Percentiles rank a stretch among this genome's conserved stretches.
These are phyloP conservation scores for Corynorhinus townsendii DNA, from an alignment of 2,113 vertebrate species.

Conservation along the genomic window DNA sequence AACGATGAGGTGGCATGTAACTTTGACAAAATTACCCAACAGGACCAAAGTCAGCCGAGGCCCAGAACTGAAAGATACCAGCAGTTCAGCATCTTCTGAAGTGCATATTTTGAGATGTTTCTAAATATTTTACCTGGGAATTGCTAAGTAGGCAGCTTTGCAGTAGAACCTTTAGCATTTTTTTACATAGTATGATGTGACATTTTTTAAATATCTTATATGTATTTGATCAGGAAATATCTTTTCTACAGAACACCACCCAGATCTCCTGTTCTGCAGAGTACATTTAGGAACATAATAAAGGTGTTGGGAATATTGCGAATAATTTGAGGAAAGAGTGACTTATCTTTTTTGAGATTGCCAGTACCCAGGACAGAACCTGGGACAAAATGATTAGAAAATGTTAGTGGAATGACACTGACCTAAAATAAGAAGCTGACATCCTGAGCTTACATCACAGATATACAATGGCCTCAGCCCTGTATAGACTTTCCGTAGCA, in stretches of 20 bases:
- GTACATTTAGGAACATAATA: neutral
- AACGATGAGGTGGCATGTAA: slow-evolving; percentile 26
- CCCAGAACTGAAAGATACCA: neutral
- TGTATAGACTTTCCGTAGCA: neutral
- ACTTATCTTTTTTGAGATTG: neutral
- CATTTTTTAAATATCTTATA: neutral
- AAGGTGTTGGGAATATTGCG: neutral
- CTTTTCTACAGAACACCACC: neutral
- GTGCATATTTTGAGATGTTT: neutral
- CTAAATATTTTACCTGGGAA: slow-evolving; percentile 5
- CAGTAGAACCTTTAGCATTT: neutral
- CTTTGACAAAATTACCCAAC: neutral
- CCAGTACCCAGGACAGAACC: neutral
- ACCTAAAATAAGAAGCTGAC: neutral
- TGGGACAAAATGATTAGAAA: neutral
- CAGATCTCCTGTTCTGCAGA: neutral
- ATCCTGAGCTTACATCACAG: neutral
- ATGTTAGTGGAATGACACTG: neutral
- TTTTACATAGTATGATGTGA: neutral
- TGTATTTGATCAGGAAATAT: neutral
- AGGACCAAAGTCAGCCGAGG: neutral
- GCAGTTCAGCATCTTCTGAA: neutral
- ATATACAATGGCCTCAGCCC: neutral
- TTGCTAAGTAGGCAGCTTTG: neutral
- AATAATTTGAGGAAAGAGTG: neutral